These are phyloP conservation scores for Urocolius indicus DNA, from an alignment of 2,113 vertebrate genomes.

Conservation along the genomic window DNA sequence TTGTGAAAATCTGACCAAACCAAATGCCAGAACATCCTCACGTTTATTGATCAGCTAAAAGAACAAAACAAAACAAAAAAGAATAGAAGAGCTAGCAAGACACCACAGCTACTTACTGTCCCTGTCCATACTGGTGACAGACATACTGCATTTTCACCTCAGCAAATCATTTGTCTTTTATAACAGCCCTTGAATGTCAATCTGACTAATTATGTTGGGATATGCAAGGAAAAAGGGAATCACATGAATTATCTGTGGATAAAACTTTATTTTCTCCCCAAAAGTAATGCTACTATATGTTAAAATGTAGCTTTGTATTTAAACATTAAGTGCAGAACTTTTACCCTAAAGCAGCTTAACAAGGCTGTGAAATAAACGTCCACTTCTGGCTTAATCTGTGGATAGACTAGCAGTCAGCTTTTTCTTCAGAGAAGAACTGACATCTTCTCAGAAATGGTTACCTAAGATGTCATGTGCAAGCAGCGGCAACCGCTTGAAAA, in stretches of 20 bases:
- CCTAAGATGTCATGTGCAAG: not conserved
- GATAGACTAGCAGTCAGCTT: not conserved
- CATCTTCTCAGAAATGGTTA: not conserved
- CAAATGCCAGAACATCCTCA: not conserved
- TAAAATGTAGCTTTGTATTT: not conserved
- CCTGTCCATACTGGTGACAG: not conserved
- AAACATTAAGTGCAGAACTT: not conserved
- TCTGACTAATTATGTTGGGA: not conserved
- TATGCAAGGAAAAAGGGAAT: not conserved
- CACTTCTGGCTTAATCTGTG: not conserved
- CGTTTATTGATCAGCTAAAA: not conserved
- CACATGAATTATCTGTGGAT: not conserved
- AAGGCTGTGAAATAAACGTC: not conserved
- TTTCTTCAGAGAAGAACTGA: not conserved
- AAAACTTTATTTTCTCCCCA: not conserved
- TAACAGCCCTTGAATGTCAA: not conserved
- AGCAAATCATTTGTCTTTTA: not conserved
- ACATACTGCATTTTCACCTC: not conserved
- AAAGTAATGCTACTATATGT: not conserved
- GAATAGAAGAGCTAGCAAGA: not conserved
- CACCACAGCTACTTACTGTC: not conserved
- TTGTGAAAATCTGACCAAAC: not conserved
- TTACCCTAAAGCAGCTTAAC: not conserved
- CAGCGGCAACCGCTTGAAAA: not conserved
- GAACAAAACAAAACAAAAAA: not conserved